phyloP scores from a whole-genome alignment of 2,797 vertebrate species.

The Xiphorhynchus erythropygius region DNA sequence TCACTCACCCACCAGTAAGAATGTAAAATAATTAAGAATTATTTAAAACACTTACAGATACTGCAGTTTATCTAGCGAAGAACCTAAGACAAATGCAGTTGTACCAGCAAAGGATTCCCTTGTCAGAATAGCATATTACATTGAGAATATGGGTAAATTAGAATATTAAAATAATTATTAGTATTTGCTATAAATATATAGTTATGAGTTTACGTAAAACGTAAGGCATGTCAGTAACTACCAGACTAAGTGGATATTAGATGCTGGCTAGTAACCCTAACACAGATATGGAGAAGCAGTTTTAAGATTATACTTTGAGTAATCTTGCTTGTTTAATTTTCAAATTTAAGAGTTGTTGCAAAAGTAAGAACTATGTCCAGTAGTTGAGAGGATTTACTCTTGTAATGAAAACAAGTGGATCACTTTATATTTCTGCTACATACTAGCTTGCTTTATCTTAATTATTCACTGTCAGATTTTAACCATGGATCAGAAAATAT shows the following conservation, averaged over 20 bases:
- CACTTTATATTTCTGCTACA: background rate
- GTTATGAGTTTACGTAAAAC: background rate
- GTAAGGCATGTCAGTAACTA: background rate
- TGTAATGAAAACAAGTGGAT: background rate
- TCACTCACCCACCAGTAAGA: background rate
- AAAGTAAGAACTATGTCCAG: background rate
- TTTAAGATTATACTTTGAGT: background rate
- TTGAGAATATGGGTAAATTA: background rate
- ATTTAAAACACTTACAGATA: background rate
- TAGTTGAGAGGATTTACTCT: background rate
- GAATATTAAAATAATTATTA: background rate
- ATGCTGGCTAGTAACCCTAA: background rate
- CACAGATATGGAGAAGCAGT: background rate
- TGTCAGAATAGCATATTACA: background rate
- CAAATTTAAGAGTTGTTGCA: background rate
- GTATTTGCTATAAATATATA: background rate
- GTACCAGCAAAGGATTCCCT: background rate
- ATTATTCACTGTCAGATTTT: background rate
- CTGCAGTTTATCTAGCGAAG: background rate
- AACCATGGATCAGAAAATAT: background rate
- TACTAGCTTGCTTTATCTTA: background rate
- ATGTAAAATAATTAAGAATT: background rate
- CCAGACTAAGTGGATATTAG: background rate
- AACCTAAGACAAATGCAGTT: background rate
- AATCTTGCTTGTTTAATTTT: background rate